Evolutionary conservation across 2,888 invertebrate genomes (phyloP).

Genomic region (Mythimna loreyi): DNA sequence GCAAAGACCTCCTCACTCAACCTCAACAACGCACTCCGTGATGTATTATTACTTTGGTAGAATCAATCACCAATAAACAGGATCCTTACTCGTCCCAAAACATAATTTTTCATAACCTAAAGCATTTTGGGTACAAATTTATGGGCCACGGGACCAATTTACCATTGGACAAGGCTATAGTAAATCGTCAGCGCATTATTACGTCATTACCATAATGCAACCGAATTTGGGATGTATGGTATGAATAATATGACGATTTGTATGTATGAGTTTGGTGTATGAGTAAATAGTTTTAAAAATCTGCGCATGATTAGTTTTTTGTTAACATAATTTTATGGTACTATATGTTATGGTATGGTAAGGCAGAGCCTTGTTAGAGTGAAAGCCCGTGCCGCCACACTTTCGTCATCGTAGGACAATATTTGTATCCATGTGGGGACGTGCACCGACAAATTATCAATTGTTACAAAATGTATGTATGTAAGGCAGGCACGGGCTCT

Average conservation of each 20-base stretch:
- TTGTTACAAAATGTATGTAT: no score
- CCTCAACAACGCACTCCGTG: constrained; percentile 9
- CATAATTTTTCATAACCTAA: constrained; percentile 66
- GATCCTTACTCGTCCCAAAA: constrained; percentile 64
- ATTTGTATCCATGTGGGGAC: no score
- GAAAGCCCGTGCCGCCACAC: no score
- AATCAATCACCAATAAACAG: constrained; percentile 55
- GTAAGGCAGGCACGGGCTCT: no score
- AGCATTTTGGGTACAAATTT: constrained; percentile 65
- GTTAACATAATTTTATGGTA: not conserved
- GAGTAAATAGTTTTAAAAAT: constrained; percentile 51
- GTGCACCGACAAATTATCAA: no score
- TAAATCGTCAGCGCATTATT: constrained; percentile 82
- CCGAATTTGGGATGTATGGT: constrained; percentile 73
- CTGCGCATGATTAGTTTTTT: constrained; percentile 44
- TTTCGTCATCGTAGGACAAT: no score
- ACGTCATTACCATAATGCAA: constrained; percentile 88
- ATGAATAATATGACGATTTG: constrained; percentile 79
- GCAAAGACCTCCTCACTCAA: constrained; percentile 39
- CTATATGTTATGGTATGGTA: not conserved
- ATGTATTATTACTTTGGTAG: constrained; percentile 44
- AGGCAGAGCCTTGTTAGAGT: not conserved
- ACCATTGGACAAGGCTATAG: constrained; percentile 72
- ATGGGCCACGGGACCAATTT: constrained; percentile 70
- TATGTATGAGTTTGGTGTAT: constrained; percentile 73